Conservation (phyloP, 2,888 invertebrate genomes). For the Eristalis pertinax region DNA sequence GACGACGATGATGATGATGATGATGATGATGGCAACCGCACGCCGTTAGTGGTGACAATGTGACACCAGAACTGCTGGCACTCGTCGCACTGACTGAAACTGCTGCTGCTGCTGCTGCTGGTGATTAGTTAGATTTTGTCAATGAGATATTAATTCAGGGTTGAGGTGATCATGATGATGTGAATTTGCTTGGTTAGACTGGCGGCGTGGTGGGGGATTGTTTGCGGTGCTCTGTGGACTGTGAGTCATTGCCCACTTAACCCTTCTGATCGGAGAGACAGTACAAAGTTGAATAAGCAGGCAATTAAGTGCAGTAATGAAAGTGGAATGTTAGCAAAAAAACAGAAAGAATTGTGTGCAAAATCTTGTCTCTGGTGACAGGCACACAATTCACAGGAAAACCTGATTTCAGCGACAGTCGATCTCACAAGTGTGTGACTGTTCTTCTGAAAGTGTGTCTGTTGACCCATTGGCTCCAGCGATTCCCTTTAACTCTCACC, state of each 20-base stretch:
- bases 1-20: neutral
- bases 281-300: constrained; percentile 12
- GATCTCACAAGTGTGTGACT: neutral
- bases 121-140: constrained; percentile 55
- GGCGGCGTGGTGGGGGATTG: neutral
- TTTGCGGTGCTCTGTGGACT: neutral
- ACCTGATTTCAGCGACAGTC: neutral
- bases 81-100: neutral
- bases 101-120: neutral
- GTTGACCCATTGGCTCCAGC: no score
- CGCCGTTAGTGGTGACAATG: neutral
- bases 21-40: neutral
- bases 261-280: constrained; percentile 21
- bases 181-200: neutral
- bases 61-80: neutral
- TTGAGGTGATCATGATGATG: constrained; percentile 30
- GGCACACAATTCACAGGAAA: constrained; percentile 8
- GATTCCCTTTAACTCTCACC: no score
- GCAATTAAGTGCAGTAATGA: constrained; percentile 28
- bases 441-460: neutral
- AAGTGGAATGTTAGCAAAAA: constrained; percentile 29
- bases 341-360: neutral
- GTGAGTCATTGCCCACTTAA: constrained; percentile 25
- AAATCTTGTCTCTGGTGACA: constrained; percentile 20
- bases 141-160: constrained; percentile 60